These are phyloP conservation scores for Hydrocynus forskahlii DNA, from an alignment of 2,797 vertebrate species.

Conservation along the genomic window DNA sequence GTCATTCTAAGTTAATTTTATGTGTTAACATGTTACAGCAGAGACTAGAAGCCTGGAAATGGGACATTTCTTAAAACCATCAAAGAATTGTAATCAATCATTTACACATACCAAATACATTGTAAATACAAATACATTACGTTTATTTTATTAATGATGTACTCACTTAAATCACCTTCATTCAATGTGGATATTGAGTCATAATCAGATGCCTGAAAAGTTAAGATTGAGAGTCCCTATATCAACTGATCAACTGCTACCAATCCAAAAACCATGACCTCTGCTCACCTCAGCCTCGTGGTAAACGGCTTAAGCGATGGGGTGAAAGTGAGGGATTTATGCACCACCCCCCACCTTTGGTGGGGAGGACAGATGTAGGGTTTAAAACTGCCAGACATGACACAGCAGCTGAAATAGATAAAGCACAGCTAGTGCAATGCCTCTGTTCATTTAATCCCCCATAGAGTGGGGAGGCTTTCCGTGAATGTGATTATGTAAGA, in stretches of 20 bases:
- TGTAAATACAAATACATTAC: no score
- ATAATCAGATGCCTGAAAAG: background rate
- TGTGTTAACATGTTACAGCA: no score
- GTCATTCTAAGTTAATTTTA: no score
- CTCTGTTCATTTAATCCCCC: constrained; percentile 37
- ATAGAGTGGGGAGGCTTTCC: constrained; percentile 14
- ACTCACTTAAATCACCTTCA: no score
- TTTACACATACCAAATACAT: no score
- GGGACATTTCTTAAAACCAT: no score
- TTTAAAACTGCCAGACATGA: constrained; percentile 7
- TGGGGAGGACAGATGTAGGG: constrained; percentile 19
- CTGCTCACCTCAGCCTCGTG: constrained; percentile 11
- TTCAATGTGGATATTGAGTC: no score
- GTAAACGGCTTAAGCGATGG: constrained; percentile 43
- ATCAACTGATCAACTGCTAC: background rate
- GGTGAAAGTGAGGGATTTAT: constrained; percentile 40
- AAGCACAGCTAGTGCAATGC: constrained; percentile 8
- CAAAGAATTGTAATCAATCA: no score
- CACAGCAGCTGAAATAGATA: constrained; percentile 15
- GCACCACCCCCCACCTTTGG: background rate
- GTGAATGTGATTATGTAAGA: constrained; percentile 12
- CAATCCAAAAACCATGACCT: constrained; percentile 1
- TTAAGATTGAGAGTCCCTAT: background rate
- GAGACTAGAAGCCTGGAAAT: no score
- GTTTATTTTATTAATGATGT: no score